phyloP scores from a whole-genome alignment of 2,888 invertebrate genomes.

The Thalpophila matura region DNA sequence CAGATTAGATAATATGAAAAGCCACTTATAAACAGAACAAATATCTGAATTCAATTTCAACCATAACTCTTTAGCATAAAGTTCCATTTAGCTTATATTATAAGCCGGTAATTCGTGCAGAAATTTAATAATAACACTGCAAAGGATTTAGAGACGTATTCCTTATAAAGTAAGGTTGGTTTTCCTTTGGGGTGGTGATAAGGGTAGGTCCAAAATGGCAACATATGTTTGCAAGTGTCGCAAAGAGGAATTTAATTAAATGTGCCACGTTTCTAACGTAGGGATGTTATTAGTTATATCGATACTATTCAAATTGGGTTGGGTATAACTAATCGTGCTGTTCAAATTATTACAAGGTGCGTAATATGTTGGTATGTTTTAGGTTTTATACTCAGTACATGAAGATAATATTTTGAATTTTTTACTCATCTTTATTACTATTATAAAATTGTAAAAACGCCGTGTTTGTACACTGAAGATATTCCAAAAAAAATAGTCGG shows the following conservation, averaged over 20 bases:
- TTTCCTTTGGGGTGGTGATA: conserved; percentile 28
- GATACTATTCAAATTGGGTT: conserved; percentile 29
- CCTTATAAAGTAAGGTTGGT: conserved; percentile 5
- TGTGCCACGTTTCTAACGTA: conserved; percentile 79
- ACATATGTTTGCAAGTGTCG: conserved; percentile 88
- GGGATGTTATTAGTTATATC: conserved; percentile 58
- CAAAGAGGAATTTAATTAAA: conserved; percentile 92
- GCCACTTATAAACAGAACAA: conserved; percentile 29
- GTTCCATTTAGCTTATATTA: not conserved
- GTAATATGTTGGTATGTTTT: too few relatives aligned
- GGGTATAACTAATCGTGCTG: not conserved
- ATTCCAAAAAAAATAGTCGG: too few relatives aligned
- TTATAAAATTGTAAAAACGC: too few relatives aligned
- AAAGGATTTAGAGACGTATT: conserved; percentile 44
- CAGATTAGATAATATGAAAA: conserved; percentile 29
- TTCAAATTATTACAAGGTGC: too few relatives aligned
- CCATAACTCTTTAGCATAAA: not conserved
- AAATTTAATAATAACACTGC: conserved; percentile 3
- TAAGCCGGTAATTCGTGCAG: not conserved
- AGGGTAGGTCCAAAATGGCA: conserved; percentile 78
- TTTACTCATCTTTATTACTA: too few relatives aligned
- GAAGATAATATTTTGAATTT: too few relatives aligned
- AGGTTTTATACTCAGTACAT: too few relatives aligned
- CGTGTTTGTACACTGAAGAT: too few relatives aligned
- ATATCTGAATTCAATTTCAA: conserved; percentile 29